phyloP scores from a whole-genome alignment of 2,888 invertebrate species.

The Cheilosia grossa region DNA sequence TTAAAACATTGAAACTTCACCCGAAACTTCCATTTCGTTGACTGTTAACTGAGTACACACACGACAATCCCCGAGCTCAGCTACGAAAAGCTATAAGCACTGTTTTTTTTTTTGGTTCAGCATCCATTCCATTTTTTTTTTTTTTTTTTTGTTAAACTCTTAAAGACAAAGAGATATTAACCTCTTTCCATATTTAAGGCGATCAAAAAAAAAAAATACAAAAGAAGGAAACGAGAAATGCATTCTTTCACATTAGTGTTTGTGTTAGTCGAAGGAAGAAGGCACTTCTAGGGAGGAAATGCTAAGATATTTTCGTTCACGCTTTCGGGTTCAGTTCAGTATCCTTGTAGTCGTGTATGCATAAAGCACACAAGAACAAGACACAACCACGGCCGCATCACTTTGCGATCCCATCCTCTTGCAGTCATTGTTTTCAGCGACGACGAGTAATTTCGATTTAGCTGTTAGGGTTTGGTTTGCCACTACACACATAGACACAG shows the following conservation, averaged over 20 bases:
- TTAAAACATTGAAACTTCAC: too few relatives aligned
- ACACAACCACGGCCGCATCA: neutral
- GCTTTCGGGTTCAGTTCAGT: slow-evolving; percentile 10
- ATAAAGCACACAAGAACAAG: neutral
- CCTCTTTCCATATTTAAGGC: slow-evolving; percentile 29
- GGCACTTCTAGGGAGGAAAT: slow-evolving; percentile 17
- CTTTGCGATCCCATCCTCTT: neutral
- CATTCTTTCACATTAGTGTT: slow-evolving; percentile 32
- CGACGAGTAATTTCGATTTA: slow-evolving; percentile 24
- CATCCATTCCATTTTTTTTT: neutral
- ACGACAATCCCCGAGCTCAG: too few relatives aligned
- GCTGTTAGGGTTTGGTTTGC: neutral
- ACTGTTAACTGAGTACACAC: too few relatives aligned
- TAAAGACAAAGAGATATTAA: slow-evolving; percentile 13
- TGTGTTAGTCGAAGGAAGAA: slow-evolving; percentile 23
- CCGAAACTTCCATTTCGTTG: too few relatives aligned
- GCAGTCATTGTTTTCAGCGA: slow-evolving; percentile 15
- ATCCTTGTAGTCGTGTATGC: neutral
- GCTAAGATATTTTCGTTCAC: slow-evolving; percentile 27
- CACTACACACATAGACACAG: neutral
- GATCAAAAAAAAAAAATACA: neutral
- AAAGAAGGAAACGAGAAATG: slow-evolving; percentile 21
- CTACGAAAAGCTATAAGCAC: too few relatives aligned
- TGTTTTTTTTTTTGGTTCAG: neutral
- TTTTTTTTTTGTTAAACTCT: neutral